These are phyloP conservation scores for Ictidomys tridecemlineatus DNA, from an alignment of 2,113 vertebrate species.

Conservation along the genomic window DNA sequence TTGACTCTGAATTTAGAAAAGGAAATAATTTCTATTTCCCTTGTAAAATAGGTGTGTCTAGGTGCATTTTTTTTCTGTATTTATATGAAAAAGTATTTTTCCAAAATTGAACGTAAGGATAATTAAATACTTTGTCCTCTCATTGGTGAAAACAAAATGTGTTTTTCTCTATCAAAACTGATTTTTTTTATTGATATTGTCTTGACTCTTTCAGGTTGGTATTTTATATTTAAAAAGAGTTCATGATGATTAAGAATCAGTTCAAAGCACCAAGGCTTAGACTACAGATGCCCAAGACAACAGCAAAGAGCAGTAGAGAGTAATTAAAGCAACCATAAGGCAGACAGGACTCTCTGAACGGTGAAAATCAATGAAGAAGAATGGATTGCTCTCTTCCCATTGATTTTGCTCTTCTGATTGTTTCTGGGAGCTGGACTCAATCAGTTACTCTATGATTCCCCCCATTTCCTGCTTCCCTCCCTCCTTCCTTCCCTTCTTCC, in stretches of 20 bases:
- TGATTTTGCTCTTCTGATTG: neutral
- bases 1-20: neutral
- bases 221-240: neutral
- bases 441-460: neutral
- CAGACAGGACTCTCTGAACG: neutral
- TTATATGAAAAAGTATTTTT: neutral
- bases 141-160: neutral
- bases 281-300: neutral
- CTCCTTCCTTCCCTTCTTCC: neutral
- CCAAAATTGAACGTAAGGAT: neutral
- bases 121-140: neutral
- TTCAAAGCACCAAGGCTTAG: neutral
- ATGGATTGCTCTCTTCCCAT: neutral
- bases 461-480: fast-evolving
- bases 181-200: neutral
- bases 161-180: neutral
- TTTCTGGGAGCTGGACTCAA: neutral
- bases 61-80: neutral
- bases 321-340: neutral
- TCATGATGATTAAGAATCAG: neutral
- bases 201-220: neutral
- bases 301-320: neutral
- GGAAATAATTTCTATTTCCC: neutral
- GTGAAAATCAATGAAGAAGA: conserved; percentile 19
- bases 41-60: neutral